Base-by-base conservation (phyloP, 2,888 invertebrate genomes). In the Caenorhabditis plicata region DNA sequence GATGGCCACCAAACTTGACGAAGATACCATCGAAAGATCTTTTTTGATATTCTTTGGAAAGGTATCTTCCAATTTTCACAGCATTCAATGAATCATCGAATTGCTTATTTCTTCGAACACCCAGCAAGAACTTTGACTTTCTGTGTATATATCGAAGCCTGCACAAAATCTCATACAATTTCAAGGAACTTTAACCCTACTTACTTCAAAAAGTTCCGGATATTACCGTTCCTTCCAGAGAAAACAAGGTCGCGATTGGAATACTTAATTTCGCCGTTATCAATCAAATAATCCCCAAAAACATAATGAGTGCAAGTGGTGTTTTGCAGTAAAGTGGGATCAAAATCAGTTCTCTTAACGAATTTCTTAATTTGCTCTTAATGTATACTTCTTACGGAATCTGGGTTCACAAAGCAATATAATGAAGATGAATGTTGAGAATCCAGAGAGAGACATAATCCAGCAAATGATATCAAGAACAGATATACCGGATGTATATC, bases 221-320 rank as follows among this genome's bases (percentile, higher is more conserved):
- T 55, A 20, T 55, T 54, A 35, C 52, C 61, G 9, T 36, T 29
- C 11, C 47, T n/a, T 8, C 39, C 40, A 13, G 19, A 36, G 31
- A 43, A 36, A 8, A 49, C 40, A 7, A 40, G 27, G 5, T 38
- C 44, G 1, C 50, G 45, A 36, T 58, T 45, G 1, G 46, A 15
- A 39, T 46, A 38, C 8, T 35, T 38, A n/a, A 51, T 51, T 19
- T 15, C 26, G 19, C 40, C 44, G 0, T 25, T 38, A 23, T 61
- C 46, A 31, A 61, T 51, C 1, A 44, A 29, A 11, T 55, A 27
- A 11, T 11, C 17, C 3, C 61, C 51, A 27, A 55, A 61, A n/a
- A 61, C 51, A 3, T 55, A 26, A 17, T 61, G 61, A 17, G 55
- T 61, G 44, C 61, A 61, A 0, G 55, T 50, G 43, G 54, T 39